Base-by-base conservation (phyloP, 2,113 vertebrate species). In the Pampusana beccarii region DNA sequence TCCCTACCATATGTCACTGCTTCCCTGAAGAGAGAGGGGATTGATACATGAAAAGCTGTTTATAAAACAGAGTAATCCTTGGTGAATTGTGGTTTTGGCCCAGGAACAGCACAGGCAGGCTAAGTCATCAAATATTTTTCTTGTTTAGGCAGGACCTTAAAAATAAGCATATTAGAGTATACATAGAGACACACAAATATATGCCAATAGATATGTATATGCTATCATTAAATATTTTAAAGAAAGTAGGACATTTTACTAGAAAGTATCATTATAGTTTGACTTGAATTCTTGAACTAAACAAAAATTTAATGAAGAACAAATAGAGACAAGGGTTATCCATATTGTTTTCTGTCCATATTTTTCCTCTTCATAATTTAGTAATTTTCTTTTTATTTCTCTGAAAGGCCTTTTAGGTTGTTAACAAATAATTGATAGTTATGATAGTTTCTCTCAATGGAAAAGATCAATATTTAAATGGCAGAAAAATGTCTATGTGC, bases 21-120 rank as follows among this genome's bases (percentile, higher is more conserved):
- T 91, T 92, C 56, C 58, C 83, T 91, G 36, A 86, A 80, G 67
- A 92, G 64, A 80, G 17, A 14, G 29, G 48, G 50, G 62, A 61
- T 13, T 26, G 64, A 57, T 40, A 57, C 31, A 40, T 17, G 28
- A 31, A 54, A 65, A 77, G 18, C 36, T 80, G 12, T 19, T 92
- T 57, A 62, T 36, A 71, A 58, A 80, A n/a, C 11, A 53, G 51
- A 14, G 34, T 75, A 51, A 40, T 90, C 50, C 50, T 56, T 58
- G 4, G 6, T 54, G 67, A 54, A 33, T 21, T 56, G 53, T 42
- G 21, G 12, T 1, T 92, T 85, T 82, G 62, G 19, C 16, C 71
- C 44, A 88, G 88, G 79, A 67, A 65, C 29, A 33, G 6, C 9
- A 16, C 10, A 57, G 46, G 33, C 34, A 72, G 21, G 29, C 2